Conservation (phyloP, 2,797 vertebrate genomes). For the Tenualosa ilisha region DNA sequence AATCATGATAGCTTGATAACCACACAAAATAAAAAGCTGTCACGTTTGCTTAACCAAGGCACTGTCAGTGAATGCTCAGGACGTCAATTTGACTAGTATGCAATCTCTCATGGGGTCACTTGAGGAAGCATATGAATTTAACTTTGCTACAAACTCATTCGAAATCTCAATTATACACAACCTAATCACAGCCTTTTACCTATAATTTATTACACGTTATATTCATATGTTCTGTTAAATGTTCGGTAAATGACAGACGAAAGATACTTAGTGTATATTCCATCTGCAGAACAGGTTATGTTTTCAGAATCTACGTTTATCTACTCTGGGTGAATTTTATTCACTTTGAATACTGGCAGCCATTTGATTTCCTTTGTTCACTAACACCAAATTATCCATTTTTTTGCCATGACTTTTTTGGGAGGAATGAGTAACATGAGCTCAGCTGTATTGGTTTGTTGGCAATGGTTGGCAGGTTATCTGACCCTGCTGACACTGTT, state of each 20-base stretch:
- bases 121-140: neutral
- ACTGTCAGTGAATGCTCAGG: neutral
- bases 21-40: neutral
- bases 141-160: neutral
- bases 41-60: neutral
- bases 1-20: neutral
- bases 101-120: neutral
- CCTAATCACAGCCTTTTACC: neutral
- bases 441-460: neutral
- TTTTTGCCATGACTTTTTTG: neutral
- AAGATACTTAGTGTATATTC: too few relatives aligned
- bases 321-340: neutral
- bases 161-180: neutral
- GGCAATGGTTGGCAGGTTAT: neutral
- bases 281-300: too few relatives aligned
- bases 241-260: too few relatives aligned
- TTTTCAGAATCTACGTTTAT: neutral
- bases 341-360: too few relatives aligned
- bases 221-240: too few relatives aligned
- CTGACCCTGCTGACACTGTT: constrained; percentile 56
- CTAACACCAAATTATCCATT: neutral
- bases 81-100: neutral
- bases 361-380: neutral
- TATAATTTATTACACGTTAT: neutral
- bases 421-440: neutral